Base-by-base conservation (phyloP, 2,797 vertebrate genomes). In the Masticophis lateralis region DNA sequence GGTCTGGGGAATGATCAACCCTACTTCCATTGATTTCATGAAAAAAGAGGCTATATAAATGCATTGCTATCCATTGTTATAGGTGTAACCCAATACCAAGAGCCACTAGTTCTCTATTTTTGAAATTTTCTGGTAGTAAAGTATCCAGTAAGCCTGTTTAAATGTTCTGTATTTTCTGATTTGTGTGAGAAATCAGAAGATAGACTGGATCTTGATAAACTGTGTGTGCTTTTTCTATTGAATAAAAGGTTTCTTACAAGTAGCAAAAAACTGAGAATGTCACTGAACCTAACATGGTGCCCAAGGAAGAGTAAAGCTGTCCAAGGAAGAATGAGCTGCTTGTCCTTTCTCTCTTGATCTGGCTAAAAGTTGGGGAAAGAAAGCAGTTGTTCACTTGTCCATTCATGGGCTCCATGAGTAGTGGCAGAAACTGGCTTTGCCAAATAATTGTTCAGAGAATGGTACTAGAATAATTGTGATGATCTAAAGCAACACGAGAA, bases 291-390 rank as follows among this genome's bases (percentile, higher is more conserved):
- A 87, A 43, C 61, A 87, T 87, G 83, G 13, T 87, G 86, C 13
- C 60, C 55, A 51, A 43, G 32, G 12, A 91, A 53, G 55, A 87
- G 37, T 53, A 37, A 90, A 28, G 12, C 83, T 74, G 37, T 20
- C 37, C 61, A 69, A 90, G 60, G 37, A 61, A 87, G 53, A 93
- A 93, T 87, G 55, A 91, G 86, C 13, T 4, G 0, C 55, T 86
- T 90, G 83, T 57, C 28, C 51, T 28, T 22, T 0, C 0, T 90
- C 0, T 90, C 93, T 61, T 0, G 0, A 83, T 60, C 37, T 91
- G 86, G 61, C 92, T 55, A 91, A 3, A 0, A 0, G 92, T 28
- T 63, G 37, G 55, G 92, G 87, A 92, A 53, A 92, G 0, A 91
- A 60, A 87, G 55, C 47, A 89, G 12, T 20, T 89, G 92, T 43